Conservation (phyloP, 2,113 vertebrate genomes). For the sheep (Ovis aries) region DNA sequence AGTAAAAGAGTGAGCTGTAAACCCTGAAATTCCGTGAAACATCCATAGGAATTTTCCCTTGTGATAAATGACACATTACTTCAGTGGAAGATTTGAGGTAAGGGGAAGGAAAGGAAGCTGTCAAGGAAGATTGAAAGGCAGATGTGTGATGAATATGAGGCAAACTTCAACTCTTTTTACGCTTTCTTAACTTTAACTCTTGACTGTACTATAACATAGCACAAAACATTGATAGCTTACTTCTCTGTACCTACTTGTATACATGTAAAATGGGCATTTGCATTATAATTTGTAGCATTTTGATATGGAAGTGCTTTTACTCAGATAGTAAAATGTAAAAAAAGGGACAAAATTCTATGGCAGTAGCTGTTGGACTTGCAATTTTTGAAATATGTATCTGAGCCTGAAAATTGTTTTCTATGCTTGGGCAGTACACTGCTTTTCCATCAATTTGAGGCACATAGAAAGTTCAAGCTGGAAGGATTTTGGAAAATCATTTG, state of each 20-base stretch:
- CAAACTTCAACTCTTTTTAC: neutral
- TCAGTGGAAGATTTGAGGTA: conserved; percentile 33
- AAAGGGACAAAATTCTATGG: neutral
- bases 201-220: neutral
- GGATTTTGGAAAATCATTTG: conserved; percentile 45
- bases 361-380: conserved; percentile 6
- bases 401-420: conserved; percentile 46
- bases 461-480: conserved; percentile 15
- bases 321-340: neutral
- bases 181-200: conserved; percentile 33
- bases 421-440: neutral
- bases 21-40: conserved; percentile 51
- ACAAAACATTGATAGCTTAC: neutral
- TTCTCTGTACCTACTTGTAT: neutral
- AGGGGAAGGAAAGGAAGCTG: neutral
- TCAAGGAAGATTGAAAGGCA: neutral
- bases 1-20: conserved; percentile 69
- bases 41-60: conserved; percentile 41
- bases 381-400: conserved; percentile 28
- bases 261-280: neutral
- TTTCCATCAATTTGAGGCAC: conserved; percentile 31
- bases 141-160: neutral
- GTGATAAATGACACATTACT: conserved; percentile 59
- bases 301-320: neutral
- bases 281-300: conserved; percentile 12